Conservation (phyloP, 2,888 invertebrate genomes). For the Drosophila merina region DNA sequence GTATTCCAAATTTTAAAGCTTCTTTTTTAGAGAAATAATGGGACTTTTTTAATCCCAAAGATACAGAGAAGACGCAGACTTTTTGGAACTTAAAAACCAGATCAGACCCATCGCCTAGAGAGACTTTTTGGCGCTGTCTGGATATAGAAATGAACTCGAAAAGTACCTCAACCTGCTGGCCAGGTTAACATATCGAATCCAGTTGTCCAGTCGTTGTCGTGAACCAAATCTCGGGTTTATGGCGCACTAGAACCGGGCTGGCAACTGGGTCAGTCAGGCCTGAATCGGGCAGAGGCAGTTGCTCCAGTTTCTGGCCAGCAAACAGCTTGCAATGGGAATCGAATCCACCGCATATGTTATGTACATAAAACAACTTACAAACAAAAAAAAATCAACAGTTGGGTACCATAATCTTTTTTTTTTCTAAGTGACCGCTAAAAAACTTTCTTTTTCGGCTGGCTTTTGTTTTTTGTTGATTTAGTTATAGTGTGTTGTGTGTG, state of each 20-base stretch:
- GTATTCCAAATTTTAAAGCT: no score
- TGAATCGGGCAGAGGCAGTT: slow-evolving; percentile 37
- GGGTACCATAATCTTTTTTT: slow-evolving; percentile 26
- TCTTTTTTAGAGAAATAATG: not conserved
- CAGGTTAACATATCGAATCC: not conserved
- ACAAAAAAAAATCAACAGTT: slow-evolving; percentile 34
- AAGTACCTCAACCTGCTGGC: not conserved
- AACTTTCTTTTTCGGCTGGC: slow-evolving; percentile 63
- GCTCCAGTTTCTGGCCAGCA: slow-evolving; percentile 53
- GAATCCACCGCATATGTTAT: slow-evolving; percentile 33
- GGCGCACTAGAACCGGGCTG: slow-evolving; percentile 35
- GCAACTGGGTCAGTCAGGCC: slow-evolving; percentile 66
- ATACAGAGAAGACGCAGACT: no score
- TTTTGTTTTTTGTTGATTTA: slow-evolving; percentile 32
- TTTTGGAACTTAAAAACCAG: not conserved
- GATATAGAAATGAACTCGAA: not conserved
- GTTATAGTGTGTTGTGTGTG: not conserved
- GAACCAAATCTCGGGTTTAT: slow-evolving; percentile 21
- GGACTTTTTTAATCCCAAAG: no score
- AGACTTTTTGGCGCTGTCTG: slow-evolving; percentile 3
- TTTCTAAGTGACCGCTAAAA: slow-evolving; percentile 34
- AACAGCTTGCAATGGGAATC: slow-evolving; percentile 50
- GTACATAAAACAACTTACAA: not conserved
- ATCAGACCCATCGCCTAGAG: not conserved
- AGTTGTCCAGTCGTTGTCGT: slow-evolving; percentile 9